phyloP scores from a whole-genome alignment of 2,797 vertebrate species.

The Alfaro cultratus region DNA sequence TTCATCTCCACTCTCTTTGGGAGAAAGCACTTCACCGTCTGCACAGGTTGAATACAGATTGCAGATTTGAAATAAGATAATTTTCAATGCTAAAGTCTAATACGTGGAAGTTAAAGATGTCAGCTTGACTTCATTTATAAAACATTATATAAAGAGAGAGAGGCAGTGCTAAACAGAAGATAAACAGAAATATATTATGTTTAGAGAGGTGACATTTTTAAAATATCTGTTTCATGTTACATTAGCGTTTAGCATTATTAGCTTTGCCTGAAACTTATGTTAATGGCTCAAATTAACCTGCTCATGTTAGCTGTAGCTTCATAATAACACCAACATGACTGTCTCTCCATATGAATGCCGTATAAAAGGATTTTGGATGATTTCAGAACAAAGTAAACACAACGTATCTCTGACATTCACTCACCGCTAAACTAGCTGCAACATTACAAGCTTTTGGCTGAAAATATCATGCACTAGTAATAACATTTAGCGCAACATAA shows the following conservation, averaged over 20 bases:
- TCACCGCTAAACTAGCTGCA: neutral
- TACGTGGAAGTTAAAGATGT: neutral
- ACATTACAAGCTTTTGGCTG: neutral
- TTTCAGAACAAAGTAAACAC: neutral
- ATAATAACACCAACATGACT: neutral
- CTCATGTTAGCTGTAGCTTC: neutral
- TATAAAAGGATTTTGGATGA: neutral
- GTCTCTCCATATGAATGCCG: neutral
- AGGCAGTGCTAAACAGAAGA: neutral
- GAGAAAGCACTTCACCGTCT: constrained; percentile 73
- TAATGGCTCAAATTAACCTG: neutral
- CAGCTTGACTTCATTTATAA: neutral
- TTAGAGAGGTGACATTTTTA: neutral
- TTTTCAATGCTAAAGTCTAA: neutral
- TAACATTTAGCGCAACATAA: neutral
- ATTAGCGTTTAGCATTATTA: neutral
- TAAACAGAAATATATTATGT: neutral
- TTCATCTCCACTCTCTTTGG: constrained; percentile 72
- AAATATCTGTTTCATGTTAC: neutral
- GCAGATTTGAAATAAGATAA: neutral
- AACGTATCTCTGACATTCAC: neutral
- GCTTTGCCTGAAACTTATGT: neutral
- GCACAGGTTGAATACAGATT: constrained; percentile 78
- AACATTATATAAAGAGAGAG: neutral
- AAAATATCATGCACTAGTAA: neutral